Evolutionary conservation across 2,888 invertebrate genomes (phyloP), one percentile per base, ranked within the genome.

Genomic region (Lepidochrysops patricia): DNA sequence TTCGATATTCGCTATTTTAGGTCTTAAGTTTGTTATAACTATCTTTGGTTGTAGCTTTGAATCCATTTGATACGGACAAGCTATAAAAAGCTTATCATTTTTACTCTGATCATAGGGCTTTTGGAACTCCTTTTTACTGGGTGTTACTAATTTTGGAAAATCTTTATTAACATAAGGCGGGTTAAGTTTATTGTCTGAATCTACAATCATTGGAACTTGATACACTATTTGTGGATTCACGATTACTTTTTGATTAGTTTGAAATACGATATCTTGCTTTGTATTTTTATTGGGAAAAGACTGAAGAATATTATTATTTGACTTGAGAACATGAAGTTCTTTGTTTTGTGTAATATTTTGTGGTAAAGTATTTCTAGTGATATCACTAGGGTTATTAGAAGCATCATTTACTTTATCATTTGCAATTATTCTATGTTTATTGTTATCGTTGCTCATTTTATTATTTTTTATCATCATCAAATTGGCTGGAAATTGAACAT

Each of bases 401-500:
- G 57, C 48, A 43, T 74, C 71, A 49, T 50, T 64, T 15, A 56
- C 29, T 71, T 79, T 83, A 66, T 87, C 87, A 62, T 75, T 81
- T 34, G 73, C 35, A 9, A 72, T 66, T 4, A 67, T 61, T 70
- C 78, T 71, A 37, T 57, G 77, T 57, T 70, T 68, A 66, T 74
- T 78, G 60, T 67, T 70, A n/a, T 71, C 68, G 32, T 76, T 79
- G 58, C 70, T 70, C 7, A 75, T 63, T 73, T 82, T 84, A 56
- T 74, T 82, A 62, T 82, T 87, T 69, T 85, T 87, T 49, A 86
- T 79, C 82, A 88, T 84, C 86, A 88, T 87, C 52, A 88, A 69
- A 67, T 88, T 89, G n/a, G 75, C 74, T 52, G 86, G 85, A 64
- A 87, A 82, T 63, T 87, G 87, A 1, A 88, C 80, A 62, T 89